Evolutionary conservation across 2,888 invertebrate species (phyloP), one percentile per base, ranked within the genome.

Genomic region (Serripes groenlandicus): DNA sequence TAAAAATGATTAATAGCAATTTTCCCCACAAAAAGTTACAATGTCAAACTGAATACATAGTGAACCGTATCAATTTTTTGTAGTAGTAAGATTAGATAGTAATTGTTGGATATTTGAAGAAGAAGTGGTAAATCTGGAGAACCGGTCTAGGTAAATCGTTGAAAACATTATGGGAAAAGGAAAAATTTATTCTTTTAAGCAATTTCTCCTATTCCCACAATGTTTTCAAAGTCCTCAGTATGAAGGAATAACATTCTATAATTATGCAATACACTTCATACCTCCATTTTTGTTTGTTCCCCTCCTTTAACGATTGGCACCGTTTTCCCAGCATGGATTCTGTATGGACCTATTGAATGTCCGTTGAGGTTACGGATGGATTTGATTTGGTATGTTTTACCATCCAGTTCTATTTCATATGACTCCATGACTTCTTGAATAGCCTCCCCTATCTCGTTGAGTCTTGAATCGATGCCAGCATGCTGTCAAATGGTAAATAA

Each of bases 401-500:
- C 99, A 95, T 99, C 98, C 75, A 99, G 95, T 95, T 99, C 99
- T 7, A 99, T 97, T 95, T 99, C 99, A 94, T 99, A 99, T 0
- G 99, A 99, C 94, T 99, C 99, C 99, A 99, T 99, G 0, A 99
- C 99, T 96, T 99, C 99, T 94, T 99, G 99, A 90, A 99, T 98
- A 1, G 98, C 97, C 85, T 98, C 97, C 18, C 96, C 99, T 88
- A 99, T 97, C 93, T 99, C 99, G 94, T 99, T 99, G 79, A 99
- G 96, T 93, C 98, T 97, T 0, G 98, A 99, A 95, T 99, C 99
- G 85, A 99, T 99, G 23, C 99, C 99, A 0, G 98, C 97, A 84
- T 97, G 97, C 95, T 96, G 88, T 30, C 85, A 83, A 26, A 15
- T n/a, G n/a, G n/a, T n/a, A n/a, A n/a, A n/a, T n/a, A n/a, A n/a